Evolutionary conservation across 1,140 invertebrate genomes (phyloP), one percentile per base, ranked within the genome.

Genomic region (Drosophila suzukii): DNA sequence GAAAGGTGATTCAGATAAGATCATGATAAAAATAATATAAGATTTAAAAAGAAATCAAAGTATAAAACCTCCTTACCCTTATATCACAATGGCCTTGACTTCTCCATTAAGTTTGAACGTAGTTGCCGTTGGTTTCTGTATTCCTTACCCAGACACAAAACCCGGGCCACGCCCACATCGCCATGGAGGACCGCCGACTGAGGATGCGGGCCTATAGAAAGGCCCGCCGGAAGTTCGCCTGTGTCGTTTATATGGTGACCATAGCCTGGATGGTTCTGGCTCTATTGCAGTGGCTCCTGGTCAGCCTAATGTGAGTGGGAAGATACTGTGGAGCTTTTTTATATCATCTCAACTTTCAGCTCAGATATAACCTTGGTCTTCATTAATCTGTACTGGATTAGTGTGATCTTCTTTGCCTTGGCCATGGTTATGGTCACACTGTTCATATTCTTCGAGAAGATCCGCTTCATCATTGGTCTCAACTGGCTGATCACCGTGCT

Each of bases 391-490:
- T 77, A 75, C 24, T 89, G 55, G 50, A 56, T 89, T 6, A 78
- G 77, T 20, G 41, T 84, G 1, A 20, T 85, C 12, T 81, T 54
- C 36, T 90, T 90, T 38, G 6, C 7, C 0, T 0, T 90, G 6
- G 66, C 60, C 3, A 80, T 88, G 47, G 3, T 55, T 2, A 10
- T 84, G 39, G 34, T 61, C 0, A 43, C 67, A 0, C 0, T 81
- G 20, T 88, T 89, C 10, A 72, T 88, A 46, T 88, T 89, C 27
- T 46, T 81, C 6, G 84, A 88, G 30, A 36, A 47, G 32, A 30
- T 65, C 6, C 84, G 84, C 11, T 68, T 71, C 15, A 58, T 84
- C 0, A n/a, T 4, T 0, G 38, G 41, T 3, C 15, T 88, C 4
- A 89, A 89, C 50, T 77, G 76, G 65, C 1, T 84, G 0, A 0